phyloP scores from a whole-genome alignment of 2,797 vertebrate genomes.

The Enteromius anoplus region DNA sequence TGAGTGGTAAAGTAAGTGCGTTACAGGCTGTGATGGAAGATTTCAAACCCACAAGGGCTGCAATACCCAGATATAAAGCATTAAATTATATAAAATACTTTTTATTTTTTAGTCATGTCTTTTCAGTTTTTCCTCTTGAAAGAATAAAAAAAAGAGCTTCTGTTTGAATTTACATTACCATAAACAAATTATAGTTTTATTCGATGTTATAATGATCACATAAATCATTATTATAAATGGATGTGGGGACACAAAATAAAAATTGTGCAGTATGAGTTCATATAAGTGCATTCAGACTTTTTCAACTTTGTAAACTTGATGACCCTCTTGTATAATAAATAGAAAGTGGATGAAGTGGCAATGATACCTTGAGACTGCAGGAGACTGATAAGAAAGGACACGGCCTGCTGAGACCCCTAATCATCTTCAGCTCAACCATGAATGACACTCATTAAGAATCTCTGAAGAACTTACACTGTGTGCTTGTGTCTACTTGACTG shows the following conservation, averaged over 20 bases:
- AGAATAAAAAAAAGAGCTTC: background rate
- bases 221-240: background rate
- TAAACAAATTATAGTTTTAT: background rate
- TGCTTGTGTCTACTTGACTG: background rate
- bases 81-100: background rate
- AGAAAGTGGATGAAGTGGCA: slow-evolving; percentile 8
- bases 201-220: background rate
- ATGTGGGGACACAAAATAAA: background rate
- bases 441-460: slow-evolving; percentile 41
- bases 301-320: background rate
- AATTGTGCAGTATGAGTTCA: background rate
- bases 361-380: slow-evolving; percentile 15
- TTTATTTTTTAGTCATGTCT: background rate
- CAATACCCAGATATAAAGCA: background rate
- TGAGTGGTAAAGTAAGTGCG: slow-evolving; percentile 26
- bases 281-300: background rate
- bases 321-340: slow-evolving; percentile 9
- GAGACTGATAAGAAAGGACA: slow-evolving; percentile 22
- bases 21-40: background rate
- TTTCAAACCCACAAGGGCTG: slow-evolving; percentile 19
- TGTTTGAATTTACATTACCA: background rate
- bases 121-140: background rate
- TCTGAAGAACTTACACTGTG: background rate
- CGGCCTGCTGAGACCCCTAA: background rate
- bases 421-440: slow-evolving; percentile 42